Evolutionary conservation across 2,888 invertebrate species (phyloP).

Genomic region (Rhamphomyia laevipes): DNA sequence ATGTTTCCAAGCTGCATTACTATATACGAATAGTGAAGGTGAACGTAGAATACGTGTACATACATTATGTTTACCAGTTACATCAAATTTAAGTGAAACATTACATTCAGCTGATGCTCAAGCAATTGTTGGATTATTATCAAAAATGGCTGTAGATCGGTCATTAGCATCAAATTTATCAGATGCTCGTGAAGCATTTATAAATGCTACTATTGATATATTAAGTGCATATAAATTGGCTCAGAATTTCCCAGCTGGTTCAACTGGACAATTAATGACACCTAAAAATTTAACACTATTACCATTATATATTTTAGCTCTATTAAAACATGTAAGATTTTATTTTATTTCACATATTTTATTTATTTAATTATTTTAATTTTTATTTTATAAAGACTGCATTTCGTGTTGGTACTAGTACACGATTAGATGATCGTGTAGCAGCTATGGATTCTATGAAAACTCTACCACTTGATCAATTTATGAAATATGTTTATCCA

Average conservation of each 20-base stretch:
- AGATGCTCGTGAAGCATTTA: conserved; percentile 92
- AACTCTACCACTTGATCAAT: conserved; percentile 63
- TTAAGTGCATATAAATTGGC: conserved; percentile 59
- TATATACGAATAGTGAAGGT: conserved; percentile 92
- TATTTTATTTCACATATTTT: background rate
- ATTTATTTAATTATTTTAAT: background rate
- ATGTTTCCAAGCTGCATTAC: conserved; percentile 94
- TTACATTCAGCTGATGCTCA: conserved; percentile 86
- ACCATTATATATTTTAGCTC: conserved; percentile 78
- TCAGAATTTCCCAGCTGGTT: conserved; percentile 49
- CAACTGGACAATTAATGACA: conserved; percentile 53
- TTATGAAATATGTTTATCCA: conserved; percentile 83
- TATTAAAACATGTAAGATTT: conserved; percentile 68
- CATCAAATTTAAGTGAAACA: conserved; percentile 71
- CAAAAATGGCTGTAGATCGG: conserved; percentile 97
- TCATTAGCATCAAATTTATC: conserved; percentile 72
- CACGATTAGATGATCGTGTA: conserved; percentile 85
- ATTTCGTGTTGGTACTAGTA: conserved; percentile 78
- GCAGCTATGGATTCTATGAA: conserved; percentile 91
- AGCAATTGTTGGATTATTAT: conserved; percentile 79
- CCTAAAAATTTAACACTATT: conserved; percentile 68
- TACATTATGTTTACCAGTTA: conserved; percentile 88
- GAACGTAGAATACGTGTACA: conserved; percentile 96
- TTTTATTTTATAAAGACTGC: conserved; percentile 51
- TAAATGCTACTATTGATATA: conserved; percentile 89